Conservation (phyloP, 2,888 invertebrate genomes). For the Fissipunctia ypsillon region DNA sequence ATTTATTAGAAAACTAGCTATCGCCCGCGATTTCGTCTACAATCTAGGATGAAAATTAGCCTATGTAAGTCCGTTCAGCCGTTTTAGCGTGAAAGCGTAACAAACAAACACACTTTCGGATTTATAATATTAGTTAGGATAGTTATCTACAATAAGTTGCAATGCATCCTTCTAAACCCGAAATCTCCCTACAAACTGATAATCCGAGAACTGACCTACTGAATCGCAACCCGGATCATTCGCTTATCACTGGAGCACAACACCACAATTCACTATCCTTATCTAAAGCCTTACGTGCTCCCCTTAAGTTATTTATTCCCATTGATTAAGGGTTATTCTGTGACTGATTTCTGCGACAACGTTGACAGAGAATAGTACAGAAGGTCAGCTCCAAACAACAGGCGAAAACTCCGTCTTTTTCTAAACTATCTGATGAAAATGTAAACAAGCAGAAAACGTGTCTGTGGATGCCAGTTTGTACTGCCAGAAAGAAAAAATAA, state of each 20-base stretch:
- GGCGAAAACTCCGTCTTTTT: not conserved
- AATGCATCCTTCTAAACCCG: conserved; percentile 28
- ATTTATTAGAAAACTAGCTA: not conserved
- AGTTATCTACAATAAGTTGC: not conserved
- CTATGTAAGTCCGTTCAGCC: too few relatives aligned
- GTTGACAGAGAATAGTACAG: not conserved
- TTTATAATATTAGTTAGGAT: too few relatives aligned
- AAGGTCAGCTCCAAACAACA: not conserved
- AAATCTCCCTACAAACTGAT: conserved; percentile 18
- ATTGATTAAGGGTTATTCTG: conserved; percentile 66
- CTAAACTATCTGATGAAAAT: not conserved
- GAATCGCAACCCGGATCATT: conserved; percentile 37
- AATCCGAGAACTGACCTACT: conserved; percentile 22
- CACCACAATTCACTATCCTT: conserved; percentile 57
- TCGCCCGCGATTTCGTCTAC: too few relatives aligned
- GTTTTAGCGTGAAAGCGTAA: too few relatives aligned
- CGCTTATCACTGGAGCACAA: conserved; percentile 43
- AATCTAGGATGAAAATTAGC: too few relatives aligned
- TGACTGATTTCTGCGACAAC: conserved; percentile 69
- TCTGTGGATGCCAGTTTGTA: not conserved
- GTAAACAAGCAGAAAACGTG: not conserved
- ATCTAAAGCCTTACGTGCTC: conserved; percentile 63
- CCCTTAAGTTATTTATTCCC: conserved; percentile 71
- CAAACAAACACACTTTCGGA: too few relatives aligned
- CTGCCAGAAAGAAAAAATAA: not conserved